Percentiles rank a stretch among this genome's conserved stretches.
Conservation (phyloP, 1,140 invertebrate genomes). For the Drosophila suzukii region DNA sequence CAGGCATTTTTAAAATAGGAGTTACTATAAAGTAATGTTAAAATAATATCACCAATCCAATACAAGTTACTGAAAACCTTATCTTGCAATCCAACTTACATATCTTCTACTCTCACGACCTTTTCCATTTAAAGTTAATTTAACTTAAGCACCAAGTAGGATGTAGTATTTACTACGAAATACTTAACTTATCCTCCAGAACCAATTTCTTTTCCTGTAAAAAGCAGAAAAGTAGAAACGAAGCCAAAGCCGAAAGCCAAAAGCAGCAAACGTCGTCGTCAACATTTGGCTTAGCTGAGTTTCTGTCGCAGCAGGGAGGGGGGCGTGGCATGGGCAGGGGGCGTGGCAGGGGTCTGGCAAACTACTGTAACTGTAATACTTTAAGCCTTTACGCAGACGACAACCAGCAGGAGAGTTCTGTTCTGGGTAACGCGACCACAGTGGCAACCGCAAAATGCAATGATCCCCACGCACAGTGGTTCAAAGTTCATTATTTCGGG, state of each 20-base stretch:
- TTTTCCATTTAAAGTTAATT: too few species aligned
- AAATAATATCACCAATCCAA: too few species aligned
- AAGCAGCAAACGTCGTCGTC: slow-evolving; percentile 68
- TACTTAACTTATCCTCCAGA: not conserved
- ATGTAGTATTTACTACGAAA: not conserved
- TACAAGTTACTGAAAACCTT: too few species aligned
- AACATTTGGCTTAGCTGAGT: slow-evolving; percentile 77
- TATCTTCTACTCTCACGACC: too few species aligned
- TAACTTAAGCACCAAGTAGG: too few species aligned
- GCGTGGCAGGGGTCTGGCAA: slow-evolving; percentile 7
- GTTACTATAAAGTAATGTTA: too few species aligned
- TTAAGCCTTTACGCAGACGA: slow-evolving; percentile 79
- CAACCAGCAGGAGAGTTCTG: slow-evolving; percentile 56
- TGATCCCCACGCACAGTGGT: slow-evolving; percentile 47
- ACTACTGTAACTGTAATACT: slow-evolving; percentile 79
- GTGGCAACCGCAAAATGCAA: slow-evolving; percentile 75
- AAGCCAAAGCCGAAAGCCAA: slow-evolving; percentile 70
- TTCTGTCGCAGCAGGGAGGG: slow-evolving; percentile 21
- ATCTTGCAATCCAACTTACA: too few species aligned
- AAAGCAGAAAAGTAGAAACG: slow-evolving; percentile 45
- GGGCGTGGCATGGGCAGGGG: not conserved
- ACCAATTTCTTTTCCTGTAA: not conserved
- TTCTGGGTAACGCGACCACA: slow-evolving; percentile 53
- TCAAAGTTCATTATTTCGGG: slow-evolving; percentile 5
- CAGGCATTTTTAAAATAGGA: too few species aligned